Conservation (phyloP, 2,888 invertebrate genomes). For the Pterobdella sp. region DNA sequence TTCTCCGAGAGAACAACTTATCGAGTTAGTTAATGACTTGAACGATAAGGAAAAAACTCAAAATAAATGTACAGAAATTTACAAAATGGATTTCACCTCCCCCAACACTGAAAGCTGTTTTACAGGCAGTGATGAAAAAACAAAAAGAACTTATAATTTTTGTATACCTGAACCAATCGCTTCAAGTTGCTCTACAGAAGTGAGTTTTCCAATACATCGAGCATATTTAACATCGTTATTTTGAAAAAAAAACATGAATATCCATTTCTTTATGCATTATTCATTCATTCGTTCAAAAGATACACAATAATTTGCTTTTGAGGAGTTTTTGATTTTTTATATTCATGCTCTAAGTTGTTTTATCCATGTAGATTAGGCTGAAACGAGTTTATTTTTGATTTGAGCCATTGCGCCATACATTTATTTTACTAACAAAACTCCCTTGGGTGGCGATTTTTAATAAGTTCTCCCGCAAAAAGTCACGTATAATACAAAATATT, state of each 20-base stretch:
- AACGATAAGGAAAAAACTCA: background rate
- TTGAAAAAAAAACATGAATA: background rate
- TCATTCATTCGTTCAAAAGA: too few species aligned
- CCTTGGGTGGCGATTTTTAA: too few species aligned
- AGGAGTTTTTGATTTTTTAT: too few species aligned
- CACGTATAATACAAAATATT: too few species aligned
- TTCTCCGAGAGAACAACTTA: background rate
- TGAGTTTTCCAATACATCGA: background rate
- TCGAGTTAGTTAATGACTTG: background rate
- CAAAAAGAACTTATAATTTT: conserved; percentile 14
- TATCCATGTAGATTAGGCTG: too few species aligned
- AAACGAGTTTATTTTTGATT: too few species aligned
- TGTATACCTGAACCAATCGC: conserved; percentile 3
- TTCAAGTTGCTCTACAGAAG: background rate
- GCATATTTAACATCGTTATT: background rate
- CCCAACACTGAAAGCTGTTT: background rate
- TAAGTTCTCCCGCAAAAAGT: too few species aligned
- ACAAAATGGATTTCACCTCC: background rate
- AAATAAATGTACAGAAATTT: too few species aligned
- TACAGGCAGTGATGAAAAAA: background rate
- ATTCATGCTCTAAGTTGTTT: too few species aligned
- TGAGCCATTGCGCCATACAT: too few species aligned
- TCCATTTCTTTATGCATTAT: background rate
- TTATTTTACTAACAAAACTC: too few species aligned
- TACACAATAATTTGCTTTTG: too few species aligned